phyloP scores from a whole-genome alignment of 2,113 vertebrate genomes.

The Sitta europaea region DNA sequence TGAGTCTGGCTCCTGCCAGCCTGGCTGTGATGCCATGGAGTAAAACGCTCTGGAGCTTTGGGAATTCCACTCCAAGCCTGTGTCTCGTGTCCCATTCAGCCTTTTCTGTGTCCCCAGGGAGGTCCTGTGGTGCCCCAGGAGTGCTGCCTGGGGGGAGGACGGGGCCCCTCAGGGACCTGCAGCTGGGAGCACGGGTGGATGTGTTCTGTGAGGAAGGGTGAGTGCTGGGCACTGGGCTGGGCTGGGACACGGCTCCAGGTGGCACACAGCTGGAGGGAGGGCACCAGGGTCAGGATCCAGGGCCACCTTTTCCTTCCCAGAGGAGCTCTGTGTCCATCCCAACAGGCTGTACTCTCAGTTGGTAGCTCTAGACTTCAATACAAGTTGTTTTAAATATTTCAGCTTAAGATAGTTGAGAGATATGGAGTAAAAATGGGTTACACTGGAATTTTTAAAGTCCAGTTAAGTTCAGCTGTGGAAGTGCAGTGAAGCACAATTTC shows the following conservation, averaged over 20 bases:
- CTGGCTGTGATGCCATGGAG: accelerated
- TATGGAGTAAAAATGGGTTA: not conserved
- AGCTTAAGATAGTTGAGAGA: accelerated
- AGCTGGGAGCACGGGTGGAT: constrained; percentile 18
- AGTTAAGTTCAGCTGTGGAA: not conserved
- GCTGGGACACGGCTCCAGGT: not conserved
- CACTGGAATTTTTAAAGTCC: not conserved
- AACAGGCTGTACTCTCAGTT: accelerated
- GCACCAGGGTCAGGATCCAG: not conserved
- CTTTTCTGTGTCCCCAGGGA: constrained; percentile 1
- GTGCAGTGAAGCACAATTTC: not conserved
- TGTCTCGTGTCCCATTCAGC: accelerated
- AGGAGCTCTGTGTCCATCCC: not conserved
- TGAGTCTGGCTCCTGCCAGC: not conserved
- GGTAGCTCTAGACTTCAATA: accelerated
- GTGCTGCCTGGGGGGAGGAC: not conserved
- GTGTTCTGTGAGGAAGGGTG: not conserved
- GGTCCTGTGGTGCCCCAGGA: constrained; percentile 32
- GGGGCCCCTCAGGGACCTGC: not conserved
- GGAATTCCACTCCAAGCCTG: not conserved
- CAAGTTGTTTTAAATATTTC: not conserved
- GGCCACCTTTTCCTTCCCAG: not conserved
- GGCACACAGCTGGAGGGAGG: not conserved
- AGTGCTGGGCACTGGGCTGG: not conserved
- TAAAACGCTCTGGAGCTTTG: accelerated